Evolutionary conservation across 2,113 vertebrate genomes (phyloP), one percentile per base, ranked within the genome.

Genomic region (Dasypus novemcinctus): DNA sequence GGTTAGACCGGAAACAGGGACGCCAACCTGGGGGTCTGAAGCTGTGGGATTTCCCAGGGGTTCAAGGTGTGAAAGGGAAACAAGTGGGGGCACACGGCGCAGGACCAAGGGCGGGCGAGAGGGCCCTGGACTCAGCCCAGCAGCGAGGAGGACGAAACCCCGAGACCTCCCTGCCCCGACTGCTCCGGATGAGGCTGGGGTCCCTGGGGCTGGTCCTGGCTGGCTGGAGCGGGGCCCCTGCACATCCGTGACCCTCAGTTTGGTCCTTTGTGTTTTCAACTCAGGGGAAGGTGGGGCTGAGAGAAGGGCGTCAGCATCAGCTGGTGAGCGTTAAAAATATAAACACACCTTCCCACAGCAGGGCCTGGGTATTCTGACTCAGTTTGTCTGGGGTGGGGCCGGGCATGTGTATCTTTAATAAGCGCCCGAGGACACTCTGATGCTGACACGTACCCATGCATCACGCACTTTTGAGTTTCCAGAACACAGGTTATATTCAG

Each of bases 391-490:
- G 92, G 63, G 82, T 79, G 90, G 29, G 52, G 86, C 52, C 33
- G 54, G 66, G 14, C 49, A 75, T 69, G 76, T 3, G 5, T 96
- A 93, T 96, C 97, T 97, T 92, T 92, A 95, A 93, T 83, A 89
- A 81, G 86, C 80, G 96, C 89, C 59, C 69, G 80, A 88, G 71
- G 91, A 84, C 68, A 93, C 75, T 49, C 43, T 61, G 43, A 49
- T 64, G 74, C 20, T 93, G 18, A 86, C 46, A 90, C n/a, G 72
- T 61, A 76, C 25, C 54, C n/a, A 83, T 63, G 83, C 41, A 85
- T 27, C 49, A 64, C 66, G 38, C 72, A 64, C 57, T 59, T 59
- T 43, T 71, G 66, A 71, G 80, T 85, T 59, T 29, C 0, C 1
- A 29, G 21, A 41, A 79, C 43, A 57, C 71, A 76, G 61, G 17